A percentile compares a stretch with the other conserved stretches of the same genome.
Evolutionary conservation across 1,140 invertebrate species (phyloP).

Genomic region (Drepana arcuata): DNA sequence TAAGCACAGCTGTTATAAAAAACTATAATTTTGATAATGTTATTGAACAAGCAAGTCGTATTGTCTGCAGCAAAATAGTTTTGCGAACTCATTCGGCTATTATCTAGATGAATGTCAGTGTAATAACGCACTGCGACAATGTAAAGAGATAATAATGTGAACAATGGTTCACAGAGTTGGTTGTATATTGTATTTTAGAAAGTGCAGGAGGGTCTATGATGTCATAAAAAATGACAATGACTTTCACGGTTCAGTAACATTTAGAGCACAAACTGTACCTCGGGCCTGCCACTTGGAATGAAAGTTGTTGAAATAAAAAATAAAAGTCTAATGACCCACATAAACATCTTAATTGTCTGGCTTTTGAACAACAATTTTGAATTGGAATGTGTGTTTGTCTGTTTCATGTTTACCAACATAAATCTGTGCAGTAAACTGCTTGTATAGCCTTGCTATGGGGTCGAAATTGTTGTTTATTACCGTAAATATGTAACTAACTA

Average conservation of each 20-base stretch:
- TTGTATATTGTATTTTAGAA: too few species aligned
- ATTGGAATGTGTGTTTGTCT: too few species aligned
- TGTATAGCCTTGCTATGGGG: too few species aligned
- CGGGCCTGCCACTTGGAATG: constrained; percentile 41
- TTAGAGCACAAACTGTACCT: constrained; percentile 63
- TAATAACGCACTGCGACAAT: constrained; percentile 4
- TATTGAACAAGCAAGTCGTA: constrained; percentile 14
- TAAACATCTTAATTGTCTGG: too few species aligned
- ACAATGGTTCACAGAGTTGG: constrained; percentile 2
- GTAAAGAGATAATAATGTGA: constrained; percentile 4
- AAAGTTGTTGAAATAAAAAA: constrained; percentile 54
- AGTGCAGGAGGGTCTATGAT: constrained; percentile 61
- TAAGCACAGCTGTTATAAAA: constrained; percentile 15
- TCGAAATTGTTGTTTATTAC: too few species aligned
- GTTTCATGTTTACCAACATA: too few species aligned
- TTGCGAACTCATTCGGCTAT: constrained; percentile 27
- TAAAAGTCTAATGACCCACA: constrained; percentile 37
- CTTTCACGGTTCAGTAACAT: constrained; percentile 69
- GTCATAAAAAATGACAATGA: constrained; percentile 61
- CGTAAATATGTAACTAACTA: too few species aligned
- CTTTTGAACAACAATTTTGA: too few species aligned
- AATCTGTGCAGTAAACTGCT: too few species aligned
- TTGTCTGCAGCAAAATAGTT: constrained; percentile 15
- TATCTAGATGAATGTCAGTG: constrained; percentile 22
- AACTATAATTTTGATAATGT: constrained; percentile 13